These are phyloP conservation scores for Danionella dracula DNA, from an alignment of 2,797 vertebrate genomes.

Conservation along the genomic window DNA sequence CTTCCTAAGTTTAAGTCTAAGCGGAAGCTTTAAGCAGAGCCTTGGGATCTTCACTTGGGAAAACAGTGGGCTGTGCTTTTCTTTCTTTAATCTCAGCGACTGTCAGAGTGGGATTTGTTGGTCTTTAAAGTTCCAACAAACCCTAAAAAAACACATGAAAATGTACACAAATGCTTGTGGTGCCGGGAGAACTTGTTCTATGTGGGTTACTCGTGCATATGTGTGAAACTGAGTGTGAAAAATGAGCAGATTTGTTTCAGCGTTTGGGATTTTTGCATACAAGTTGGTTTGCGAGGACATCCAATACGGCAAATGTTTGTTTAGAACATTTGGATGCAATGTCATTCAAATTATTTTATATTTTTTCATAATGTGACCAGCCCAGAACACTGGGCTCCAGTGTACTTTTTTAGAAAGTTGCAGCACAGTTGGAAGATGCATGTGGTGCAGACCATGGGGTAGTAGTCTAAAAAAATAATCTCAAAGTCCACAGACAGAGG, in stretches of 20 bases:
- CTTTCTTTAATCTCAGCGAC: constrained; percentile 51
- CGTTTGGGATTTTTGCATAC: not conserved
- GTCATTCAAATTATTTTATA: too few species aligned
- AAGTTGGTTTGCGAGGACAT: not conserved
- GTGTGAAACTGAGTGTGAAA: constrained; percentile 13
- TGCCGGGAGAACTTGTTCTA: not conserved
- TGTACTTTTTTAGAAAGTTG: too few species aligned
- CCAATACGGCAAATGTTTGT: constrained; percentile 71
- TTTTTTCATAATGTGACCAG: too few species aligned
- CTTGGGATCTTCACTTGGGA: not conserved
- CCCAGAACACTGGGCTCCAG: too few species aligned
- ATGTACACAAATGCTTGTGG: not conserved
- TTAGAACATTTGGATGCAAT: too few species aligned
- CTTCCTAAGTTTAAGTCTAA: constrained; percentile 41
- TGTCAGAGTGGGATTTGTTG: constrained; percentile 41
- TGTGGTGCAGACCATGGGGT: too few species aligned
- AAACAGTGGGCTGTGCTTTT: not conserved
- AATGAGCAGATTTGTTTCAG: constrained; percentile 27
- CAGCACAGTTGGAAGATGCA: too few species aligned
- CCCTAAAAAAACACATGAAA: not conserved
- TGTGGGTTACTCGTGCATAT: not conserved
- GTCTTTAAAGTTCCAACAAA: not conserved
- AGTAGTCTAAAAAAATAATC: too few species aligned
- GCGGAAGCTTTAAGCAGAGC: constrained; percentile 38
- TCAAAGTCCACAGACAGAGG: too few species aligned